Conservation (phyloP, 2,797 vertebrate genomes). For the Columba guinea region DNA sequence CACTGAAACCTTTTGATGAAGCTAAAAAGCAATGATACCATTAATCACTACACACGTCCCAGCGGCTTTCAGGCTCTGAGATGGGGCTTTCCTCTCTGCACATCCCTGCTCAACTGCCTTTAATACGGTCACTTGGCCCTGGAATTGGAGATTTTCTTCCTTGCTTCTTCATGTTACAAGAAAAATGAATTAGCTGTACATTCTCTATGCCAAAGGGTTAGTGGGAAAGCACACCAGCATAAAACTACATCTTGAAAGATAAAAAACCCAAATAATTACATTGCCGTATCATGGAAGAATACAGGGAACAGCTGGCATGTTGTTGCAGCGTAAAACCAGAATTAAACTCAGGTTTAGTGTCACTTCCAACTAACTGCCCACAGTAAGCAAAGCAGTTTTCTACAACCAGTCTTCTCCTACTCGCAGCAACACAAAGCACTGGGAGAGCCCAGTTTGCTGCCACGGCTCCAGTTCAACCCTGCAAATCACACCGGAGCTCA, state of each 20-base stretch:
- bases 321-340: conserved; percentile 69
- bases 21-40: conserved; percentile 59
- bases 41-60: conserved; percentile 52
- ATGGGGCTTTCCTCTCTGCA: not conserved
- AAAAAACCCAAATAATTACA: conserved; percentile 62
- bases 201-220: not conserved
- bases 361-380: conserved; percentile 69
- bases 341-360: conserved; percentile 74
- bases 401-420: not conserved
- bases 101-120: not conserved
- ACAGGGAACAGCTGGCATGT: conserved; percentile 68
- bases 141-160: not conserved
- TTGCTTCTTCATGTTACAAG: not conserved
- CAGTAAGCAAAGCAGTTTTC: conserved; percentile 30
- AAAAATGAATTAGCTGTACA: not conserved
- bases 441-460: not conserved
- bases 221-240: conserved; percentile 13
- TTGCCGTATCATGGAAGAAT: conserved; percentile 42
- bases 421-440: not conserved
- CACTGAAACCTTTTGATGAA: conserved; percentile 70
- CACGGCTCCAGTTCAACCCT: accelerated
- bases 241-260: conserved; percentile 60
- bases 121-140: not conserved
- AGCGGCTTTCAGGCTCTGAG: conserved; percentile 29
- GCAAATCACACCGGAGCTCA: not conserved